phyloP scores from a whole-genome alignment of 2,797 vertebrate genomes.

The Cichlasoma orientale region DNA sequence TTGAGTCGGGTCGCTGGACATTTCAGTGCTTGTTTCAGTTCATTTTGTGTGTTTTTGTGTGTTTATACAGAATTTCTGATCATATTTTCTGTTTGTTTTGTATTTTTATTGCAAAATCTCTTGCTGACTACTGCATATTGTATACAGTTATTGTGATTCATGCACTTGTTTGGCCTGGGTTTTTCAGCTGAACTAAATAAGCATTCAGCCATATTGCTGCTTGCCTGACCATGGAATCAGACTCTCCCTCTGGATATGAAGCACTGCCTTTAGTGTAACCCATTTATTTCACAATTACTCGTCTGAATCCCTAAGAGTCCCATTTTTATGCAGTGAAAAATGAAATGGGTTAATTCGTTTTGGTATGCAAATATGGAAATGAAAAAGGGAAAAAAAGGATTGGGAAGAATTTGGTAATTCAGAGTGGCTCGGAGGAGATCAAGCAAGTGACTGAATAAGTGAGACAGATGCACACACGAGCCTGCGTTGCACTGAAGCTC shows the following conservation, averaged over 20 bases:
- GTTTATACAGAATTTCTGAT: not conserved
- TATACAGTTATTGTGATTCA: conserved; percentile 37
- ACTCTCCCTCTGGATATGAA: conserved; percentile 67
- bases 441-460: conserved; percentile 39
- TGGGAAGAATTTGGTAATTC: conserved; percentile 15
- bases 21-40: not conserved
- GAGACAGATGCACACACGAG: conserved; percentile 56
- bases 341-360: conserved; percentile 21
- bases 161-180: conserved; percentile 22
- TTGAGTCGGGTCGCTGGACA: conserved; percentile 12
- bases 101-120: not conserved
- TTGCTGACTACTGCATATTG: conserved; percentile 13
- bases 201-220: conserved; percentile 79
- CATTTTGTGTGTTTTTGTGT: not conserved
- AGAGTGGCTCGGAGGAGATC: conserved; percentile 11
- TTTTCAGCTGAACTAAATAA: conserved; percentile 75
- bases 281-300: conserved; percentile 63
- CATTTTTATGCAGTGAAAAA: conserved; percentile 21
- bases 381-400: conserved; percentile 9
- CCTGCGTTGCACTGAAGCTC: conserved; percentile 50
- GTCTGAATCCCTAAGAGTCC: conserved; percentile 17
- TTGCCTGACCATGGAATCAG: conserved; percentile 68
- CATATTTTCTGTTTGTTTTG: not conserved
- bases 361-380: conserved; percentile 28
- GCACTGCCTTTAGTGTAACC: conserved; percentile 50